Evolutionary conservation across 2,797 vertebrate species (phyloP).

Genomic region (Eupleurogrammus muticus): DNA sequence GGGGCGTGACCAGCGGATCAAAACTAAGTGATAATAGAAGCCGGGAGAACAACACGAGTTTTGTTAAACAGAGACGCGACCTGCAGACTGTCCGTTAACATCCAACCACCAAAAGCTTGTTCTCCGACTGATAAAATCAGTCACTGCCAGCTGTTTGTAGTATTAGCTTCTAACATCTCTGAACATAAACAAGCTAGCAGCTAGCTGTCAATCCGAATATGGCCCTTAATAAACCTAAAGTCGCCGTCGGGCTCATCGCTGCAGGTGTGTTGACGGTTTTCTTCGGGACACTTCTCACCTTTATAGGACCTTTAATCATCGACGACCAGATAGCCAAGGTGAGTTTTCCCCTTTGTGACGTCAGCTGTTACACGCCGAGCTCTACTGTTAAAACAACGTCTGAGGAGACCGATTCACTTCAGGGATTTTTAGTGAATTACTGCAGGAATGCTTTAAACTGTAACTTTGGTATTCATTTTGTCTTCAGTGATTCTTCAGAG

Average conservation of each 20-base stretch:
- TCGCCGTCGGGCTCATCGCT: conserved; percentile 58
- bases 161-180: rapidly evolving
- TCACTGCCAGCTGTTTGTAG: background rate
- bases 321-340: conserved; percentile 85
- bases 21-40: conserved; percentile 26
- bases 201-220: conserved; percentile 38
- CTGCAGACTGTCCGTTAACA: rapidly evolving
- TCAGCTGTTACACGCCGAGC: too few species aligned
- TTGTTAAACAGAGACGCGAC: rapidly evolving
- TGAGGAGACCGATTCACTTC: too few species aligned
- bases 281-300: conserved; percentile 71
- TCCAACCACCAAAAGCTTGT: rapidly evolving
- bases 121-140: rapidly evolving
- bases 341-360: conserved; percentile 35
- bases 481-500: too few species aligned
- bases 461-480: too few species aligned
- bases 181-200: background rate
- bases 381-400: background rate
- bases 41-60: background rate
- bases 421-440: too few species aligned
- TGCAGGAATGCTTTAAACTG: too few species aligned
- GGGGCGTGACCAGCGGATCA: background rate
- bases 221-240: conserved; percentile 56
- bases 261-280: conserved; percentile 59
- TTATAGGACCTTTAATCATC: conserved; percentile 82